These are phyloP conservation scores for Ceyx erithaca DNA, from an alignment of 2,797 vertebrate species.

Conservation along the genomic window DNA sequence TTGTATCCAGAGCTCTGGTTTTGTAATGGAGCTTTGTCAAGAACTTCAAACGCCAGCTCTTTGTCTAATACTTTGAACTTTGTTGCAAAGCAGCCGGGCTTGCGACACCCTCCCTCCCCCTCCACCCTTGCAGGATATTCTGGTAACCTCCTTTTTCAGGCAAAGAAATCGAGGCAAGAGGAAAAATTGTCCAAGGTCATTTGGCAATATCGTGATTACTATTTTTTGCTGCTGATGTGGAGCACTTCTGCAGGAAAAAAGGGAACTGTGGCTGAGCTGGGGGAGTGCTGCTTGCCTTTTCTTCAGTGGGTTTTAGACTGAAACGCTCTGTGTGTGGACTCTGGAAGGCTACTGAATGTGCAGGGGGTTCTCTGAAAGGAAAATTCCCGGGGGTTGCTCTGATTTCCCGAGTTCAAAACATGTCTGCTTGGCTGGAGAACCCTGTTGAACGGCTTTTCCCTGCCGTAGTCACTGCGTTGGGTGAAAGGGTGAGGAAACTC, in stretches of 20 bases:
- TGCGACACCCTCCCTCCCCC: not conserved
- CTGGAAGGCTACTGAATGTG: rapidly evolving
- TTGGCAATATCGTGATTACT: not conserved
- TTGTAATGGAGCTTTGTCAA: constrained; percentile 16
- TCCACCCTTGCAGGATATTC: not conserved
- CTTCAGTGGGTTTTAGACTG: not conserved
- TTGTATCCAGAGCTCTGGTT: not conserved
- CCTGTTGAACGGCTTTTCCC: not conserved
- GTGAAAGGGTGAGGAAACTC: constrained; percentile 57
- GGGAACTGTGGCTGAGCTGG: not conserved
- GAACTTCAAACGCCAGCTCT: not conserved
- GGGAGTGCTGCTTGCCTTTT: not conserved
- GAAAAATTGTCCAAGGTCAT: constrained; percentile 44
- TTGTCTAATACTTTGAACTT: not conserved
- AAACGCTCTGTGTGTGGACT: not conserved
- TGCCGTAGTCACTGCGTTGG: not conserved
- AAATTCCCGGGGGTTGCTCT: not conserved
- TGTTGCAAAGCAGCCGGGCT: not conserved
- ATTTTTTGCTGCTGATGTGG: constrained; percentile 33
- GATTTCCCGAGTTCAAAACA: not conserved
- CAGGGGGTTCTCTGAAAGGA: not conserved
- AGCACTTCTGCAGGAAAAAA: not conserved
- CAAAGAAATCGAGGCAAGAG: not conserved
- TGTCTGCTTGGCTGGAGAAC: not conserved
- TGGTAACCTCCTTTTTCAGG: constrained; percentile 32